Base-by-base conservation (phyloP, 2,888 invertebrate species). In the Leucoma salicis region DNA sequence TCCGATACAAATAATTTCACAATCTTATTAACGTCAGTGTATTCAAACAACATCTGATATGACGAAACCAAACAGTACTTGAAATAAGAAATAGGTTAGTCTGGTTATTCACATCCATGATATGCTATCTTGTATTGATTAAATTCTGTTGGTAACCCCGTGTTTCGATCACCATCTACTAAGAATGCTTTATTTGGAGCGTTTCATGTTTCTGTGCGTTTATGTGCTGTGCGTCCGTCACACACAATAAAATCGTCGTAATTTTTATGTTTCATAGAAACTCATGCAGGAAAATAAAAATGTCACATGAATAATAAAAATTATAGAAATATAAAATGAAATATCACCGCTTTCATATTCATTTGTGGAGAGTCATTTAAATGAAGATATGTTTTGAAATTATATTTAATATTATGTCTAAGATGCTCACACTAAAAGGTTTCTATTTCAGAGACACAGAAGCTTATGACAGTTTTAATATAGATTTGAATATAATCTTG, bases 241-340 rank as follows among this genome's bases (percentile, higher is more conserved):
- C 63, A 64, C 63, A 63, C 69, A 68, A 66, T 77, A 76, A 78
- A 75, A 66, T 53, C 50, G 56, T 66, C 66, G 67, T 76, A 57
- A 73, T 70, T 73, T 76, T 76, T 77, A 73, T 70, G 61, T 66
- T 68, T 65, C 70, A 60, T 66, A 63, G 72, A 70, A 74, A 64
- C 34, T 49, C 41, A 46, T 51, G 46, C 31, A 42, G 21, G 45
- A 36, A 40, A 48, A 53, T 53, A 45, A 53, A 57, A 63, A 50
- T 56, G 51, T 57, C 40, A 35, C 35, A 40, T 38, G 48, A 44
- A 46, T 50, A 48, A 45, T 49, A 44, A 47, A 43, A 46, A 50
- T 35, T 29, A 39, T 31, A 32, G 24, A 39, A 27, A 27, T 38
- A 12, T 42, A 35, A 40, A 41, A 34, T 43, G 31, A 43, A 42